phyloP scores from a whole-genome alignment of 2,888 invertebrate genomes.

The Zeuzera pyrina region DNA sequence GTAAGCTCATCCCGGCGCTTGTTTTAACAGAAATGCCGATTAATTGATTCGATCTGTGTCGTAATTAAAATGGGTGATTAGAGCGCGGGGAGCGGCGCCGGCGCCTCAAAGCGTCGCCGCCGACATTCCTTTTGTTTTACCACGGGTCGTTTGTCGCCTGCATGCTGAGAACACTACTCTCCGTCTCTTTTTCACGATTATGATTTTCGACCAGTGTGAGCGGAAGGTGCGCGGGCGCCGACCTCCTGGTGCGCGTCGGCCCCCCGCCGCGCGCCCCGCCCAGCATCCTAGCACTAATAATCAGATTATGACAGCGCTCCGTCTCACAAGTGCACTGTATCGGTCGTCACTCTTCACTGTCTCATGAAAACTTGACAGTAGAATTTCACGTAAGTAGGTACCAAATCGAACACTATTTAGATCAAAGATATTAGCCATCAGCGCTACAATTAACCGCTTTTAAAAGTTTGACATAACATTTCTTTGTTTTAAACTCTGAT shows the following conservation, averaged over 20 bases:
- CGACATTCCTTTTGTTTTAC: conserved; percentile 74
- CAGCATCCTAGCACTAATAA: conserved; percentile 59
- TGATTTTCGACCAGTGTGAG: conserved; percentile 26
- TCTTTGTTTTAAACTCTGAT: no score
- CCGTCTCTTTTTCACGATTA: conserved; percentile 28
- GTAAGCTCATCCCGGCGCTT: conserved; percentile 54
- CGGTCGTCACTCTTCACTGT: conserved; percentile 48
- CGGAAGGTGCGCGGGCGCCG: conserved; percentile 62
- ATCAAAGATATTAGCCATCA: conserved; percentile 11
- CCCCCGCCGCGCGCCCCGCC: conserved; percentile 62
- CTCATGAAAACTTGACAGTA: conserved; percentile 42
- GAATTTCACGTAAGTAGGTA: conserved; percentile 24
- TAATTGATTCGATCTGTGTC: conserved; percentile 73
- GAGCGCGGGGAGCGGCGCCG: conserved; percentile 67
- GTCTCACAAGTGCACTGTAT: conserved; percentile 31
- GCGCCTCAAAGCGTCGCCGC: conserved; percentile 72
- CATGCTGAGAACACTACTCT: conserved; percentile 36
- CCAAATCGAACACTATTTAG: no score
- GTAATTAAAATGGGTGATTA: conserved; percentile 74
- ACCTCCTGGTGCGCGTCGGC: conserved; percentile 63
- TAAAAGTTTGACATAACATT: no score
- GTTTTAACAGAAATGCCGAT: conserved; percentile 71
- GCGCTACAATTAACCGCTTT: no score
- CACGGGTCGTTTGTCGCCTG: conserved; percentile 72
- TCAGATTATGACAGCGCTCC: conserved; percentile 68